Base-by-base conservation (phyloP, 2,888 invertebrate genomes). In the Tinea trinotella region DNA sequence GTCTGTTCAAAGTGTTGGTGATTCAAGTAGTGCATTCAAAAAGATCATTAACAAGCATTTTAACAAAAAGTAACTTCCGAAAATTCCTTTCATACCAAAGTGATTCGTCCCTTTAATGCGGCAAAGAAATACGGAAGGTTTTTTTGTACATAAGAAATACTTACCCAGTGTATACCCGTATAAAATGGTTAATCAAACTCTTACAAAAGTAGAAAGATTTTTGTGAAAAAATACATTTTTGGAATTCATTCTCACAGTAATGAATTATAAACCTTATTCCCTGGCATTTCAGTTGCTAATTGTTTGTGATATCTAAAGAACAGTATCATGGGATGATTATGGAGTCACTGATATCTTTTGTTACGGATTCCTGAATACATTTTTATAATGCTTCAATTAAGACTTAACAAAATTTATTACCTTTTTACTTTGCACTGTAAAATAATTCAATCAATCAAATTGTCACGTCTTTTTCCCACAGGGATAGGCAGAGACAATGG, bases 31-130 rank as follows among this genome's bases (percentile, higher is more conserved):
- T n/a, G 40, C 40, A 40, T n/a, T 15, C 40, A 13, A 40, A 12
- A 13, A 6, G 40, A 40, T 40, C 40, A 40, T 2, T 40, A 40
- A 40, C 40, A 40, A 40, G 40, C 40, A 15, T 40, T 30, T 30
- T 7, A 30, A 40, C 40, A 46, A 46, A 46, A 46, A 46, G 55
- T 59, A 56, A 66, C 70, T 73, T 73, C 71, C 70, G 62, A 69
- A 73, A 74, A 70, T 80, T 66, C 68, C 62, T 61, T 30, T 66
- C 68, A 76, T 76, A 64, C 68, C 70, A 56, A 61, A 55, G 67
- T 68, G 70, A 73, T 64, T 62, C 60, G n/a, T 52, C 34, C 40
- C 13, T 13, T 34, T 15, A 53, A 30, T 36, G 20, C 36, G 17
- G 22, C 36, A 30, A 36, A 20, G 53, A 40, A 24, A 20, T n/a